Conservation (phyloP, 2,888 invertebrate genomes). For the Mystacides longicornis region DNA sequence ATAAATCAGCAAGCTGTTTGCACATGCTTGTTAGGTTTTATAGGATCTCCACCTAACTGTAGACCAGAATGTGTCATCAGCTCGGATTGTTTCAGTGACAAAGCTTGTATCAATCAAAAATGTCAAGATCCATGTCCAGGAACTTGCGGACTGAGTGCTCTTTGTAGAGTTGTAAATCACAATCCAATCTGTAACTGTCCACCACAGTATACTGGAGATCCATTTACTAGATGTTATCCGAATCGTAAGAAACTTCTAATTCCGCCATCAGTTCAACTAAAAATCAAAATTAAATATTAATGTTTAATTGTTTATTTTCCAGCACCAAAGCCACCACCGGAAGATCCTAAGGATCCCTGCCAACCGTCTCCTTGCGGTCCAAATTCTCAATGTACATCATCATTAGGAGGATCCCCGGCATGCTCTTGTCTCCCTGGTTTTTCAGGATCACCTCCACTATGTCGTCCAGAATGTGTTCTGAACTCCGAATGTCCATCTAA, state of each 20-base stretch:
- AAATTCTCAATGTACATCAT: conserved; percentile 61
- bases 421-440: conserved; percentile 65
- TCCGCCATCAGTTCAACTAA: neutral
- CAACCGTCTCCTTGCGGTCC: conserved; percentile 60
- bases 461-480: conserved; percentile 66
- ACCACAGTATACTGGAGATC: conserved; percentile 56
- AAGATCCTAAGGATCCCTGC: conserved; percentile 44
- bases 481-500: conserved; percentile 60
- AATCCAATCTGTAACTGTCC: conserved; percentile 72
- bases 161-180: conserved; percentile 70
- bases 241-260: conserved; percentile 35
- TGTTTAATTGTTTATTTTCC: conserved; percentile 9
- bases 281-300: neutral
- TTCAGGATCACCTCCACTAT: conserved; percentile 65
- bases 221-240: conserved; percentile 56
- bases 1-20: conserved; percentile 67
- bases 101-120: conserved; percentile 69
- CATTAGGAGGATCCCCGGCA: conserved; percentile 53
- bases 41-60: conserved; percentile 69
- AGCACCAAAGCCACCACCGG: conserved; percentile 13
- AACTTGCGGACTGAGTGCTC: conserved; percentile 59
- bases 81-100: conserved; percentile 64
- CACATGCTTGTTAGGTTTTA: conserved; percentile 63
- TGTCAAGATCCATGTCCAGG: conserved; percentile 71
- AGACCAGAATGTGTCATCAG: conserved; percentile 73